Evolutionary conservation across 2,797 vertebrate genomes (phyloP).

Genomic region (Gymnothorax javanicus): DNA sequence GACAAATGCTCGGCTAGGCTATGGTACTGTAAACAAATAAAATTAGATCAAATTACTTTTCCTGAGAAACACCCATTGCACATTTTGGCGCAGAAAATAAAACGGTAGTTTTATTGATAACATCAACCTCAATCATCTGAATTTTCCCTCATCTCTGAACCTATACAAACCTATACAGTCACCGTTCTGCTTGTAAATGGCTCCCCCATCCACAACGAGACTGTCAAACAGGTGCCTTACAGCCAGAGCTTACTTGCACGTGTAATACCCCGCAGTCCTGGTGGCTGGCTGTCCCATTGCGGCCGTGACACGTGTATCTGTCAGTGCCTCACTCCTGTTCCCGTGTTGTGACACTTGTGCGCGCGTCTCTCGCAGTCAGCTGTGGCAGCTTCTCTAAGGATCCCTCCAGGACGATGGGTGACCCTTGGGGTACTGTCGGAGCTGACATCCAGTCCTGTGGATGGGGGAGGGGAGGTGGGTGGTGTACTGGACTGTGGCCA

Average conservation of each 20-base stretch:
- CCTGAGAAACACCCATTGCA: background rate
- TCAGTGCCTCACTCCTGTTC: constrained; percentile 29
- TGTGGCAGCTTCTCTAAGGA: constrained; percentile 27
- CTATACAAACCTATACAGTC: background rate
- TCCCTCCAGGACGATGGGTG: constrained; percentile 13
- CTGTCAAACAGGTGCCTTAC: background rate
- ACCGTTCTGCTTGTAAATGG: background rate
- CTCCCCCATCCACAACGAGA: background rate
- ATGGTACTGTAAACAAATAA: no score
- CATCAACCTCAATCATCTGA: background rate
- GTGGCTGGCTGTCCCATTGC: constrained; percentile 21
- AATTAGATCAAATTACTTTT: background rate
- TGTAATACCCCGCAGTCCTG: background rate
- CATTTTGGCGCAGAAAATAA: background rate
- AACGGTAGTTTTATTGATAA: background rate
- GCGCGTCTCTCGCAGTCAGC: constrained; percentile 13
- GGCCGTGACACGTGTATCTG: constrained; percentile 28
- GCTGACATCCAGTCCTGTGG: constrained; percentile 1
- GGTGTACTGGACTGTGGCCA: constrained; percentile 32
- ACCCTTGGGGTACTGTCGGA: background rate
- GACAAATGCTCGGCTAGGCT: no score
- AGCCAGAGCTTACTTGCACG: background rate
- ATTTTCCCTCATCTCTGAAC: background rate
- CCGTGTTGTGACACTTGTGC: constrained; percentile 30
- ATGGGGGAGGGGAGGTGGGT: background rate